Evolutionary conservation across 2,113 vertebrate genomes (phyloP).

Genomic region (Parus major): DNA sequence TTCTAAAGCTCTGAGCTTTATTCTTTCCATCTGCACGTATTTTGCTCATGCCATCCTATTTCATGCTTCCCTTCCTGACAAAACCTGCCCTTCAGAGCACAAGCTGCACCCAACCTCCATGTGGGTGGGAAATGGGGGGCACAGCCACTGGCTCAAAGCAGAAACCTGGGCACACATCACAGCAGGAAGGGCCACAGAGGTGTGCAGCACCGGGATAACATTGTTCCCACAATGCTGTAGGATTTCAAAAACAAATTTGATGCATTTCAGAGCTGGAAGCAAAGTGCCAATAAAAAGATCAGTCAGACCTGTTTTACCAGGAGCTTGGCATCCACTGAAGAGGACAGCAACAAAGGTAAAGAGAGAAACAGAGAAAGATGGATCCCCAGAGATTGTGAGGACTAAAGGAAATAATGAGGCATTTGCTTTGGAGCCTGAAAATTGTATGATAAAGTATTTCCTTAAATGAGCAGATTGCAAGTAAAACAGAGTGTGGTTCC

Average conservation of each 20-base stretch:
- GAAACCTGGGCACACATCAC: background rate
- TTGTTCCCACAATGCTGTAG: background rate
- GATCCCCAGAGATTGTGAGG: background rate
- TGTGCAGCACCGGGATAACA: background rate
- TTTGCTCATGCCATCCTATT: background rate
- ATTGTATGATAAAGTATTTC: background rate
- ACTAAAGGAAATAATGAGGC: conserved; percentile 1
- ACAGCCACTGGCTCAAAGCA: background rate
- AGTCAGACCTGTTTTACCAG: background rate
- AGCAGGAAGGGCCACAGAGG: background rate
- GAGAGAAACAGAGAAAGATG: background rate
- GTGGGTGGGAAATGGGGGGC: background rate
- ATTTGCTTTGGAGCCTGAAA: conserved; percentile 3
- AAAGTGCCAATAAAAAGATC: background rate
- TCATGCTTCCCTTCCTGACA: background rate
- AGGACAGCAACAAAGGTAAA: background rate
- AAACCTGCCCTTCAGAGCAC: background rate
- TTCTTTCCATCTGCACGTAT: background rate
- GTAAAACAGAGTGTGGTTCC: background rate
- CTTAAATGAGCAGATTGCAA: background rate
- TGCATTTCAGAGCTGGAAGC: background rate
- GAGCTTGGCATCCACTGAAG: background rate
- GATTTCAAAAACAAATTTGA: background rate
- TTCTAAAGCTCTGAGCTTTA: conserved; percentile 13
- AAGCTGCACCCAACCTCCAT: accelerated